Conservation (phyloP, 2,797 vertebrate genomes). For the Coccyzus lansbergi region DNA sequence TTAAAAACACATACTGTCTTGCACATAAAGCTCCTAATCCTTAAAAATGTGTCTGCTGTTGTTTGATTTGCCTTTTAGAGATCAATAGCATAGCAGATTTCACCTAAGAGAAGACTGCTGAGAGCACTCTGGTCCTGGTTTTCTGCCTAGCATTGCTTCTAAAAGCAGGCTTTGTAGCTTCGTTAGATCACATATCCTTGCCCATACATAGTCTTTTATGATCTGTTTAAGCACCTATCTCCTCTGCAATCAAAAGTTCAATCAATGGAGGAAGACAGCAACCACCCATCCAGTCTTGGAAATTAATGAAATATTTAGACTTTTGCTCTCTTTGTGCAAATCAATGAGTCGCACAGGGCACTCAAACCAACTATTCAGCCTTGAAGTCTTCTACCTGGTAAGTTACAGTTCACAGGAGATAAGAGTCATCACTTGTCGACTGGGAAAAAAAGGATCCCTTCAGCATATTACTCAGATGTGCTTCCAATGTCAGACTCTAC, state of each 20-base stretch:
- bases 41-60: conserved; percentile 56
- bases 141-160: background rate
- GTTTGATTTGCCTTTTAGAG: conserved; percentile 68
- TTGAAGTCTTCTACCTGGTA: conserved; percentile 3
- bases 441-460: background rate
- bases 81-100: conserved; percentile 46
- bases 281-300: background rate
- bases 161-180: background rate
- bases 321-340: background rate
- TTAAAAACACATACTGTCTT: conserved; percentile 57
- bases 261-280: background rate
- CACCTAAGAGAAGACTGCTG: conserved; percentile 12
- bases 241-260: background rate
- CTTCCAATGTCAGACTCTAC: background rate
- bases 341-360: background rate
- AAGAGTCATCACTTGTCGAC: background rate
- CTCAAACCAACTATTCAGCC: background rate
- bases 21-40: conserved; percentile 64
- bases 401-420: background rate
- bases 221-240: background rate
- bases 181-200: background rate
- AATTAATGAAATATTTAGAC: background rate
- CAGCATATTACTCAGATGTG: background rate
- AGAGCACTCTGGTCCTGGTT: background rate
- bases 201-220: background rate